Percentiles rank a stretch among this genome's conserved stretches.
These are phyloP conservation scores for Amorpha juglandis DNA, from an alignment of 2,888 invertebrate species.

Conservation along the genomic window DNA sequence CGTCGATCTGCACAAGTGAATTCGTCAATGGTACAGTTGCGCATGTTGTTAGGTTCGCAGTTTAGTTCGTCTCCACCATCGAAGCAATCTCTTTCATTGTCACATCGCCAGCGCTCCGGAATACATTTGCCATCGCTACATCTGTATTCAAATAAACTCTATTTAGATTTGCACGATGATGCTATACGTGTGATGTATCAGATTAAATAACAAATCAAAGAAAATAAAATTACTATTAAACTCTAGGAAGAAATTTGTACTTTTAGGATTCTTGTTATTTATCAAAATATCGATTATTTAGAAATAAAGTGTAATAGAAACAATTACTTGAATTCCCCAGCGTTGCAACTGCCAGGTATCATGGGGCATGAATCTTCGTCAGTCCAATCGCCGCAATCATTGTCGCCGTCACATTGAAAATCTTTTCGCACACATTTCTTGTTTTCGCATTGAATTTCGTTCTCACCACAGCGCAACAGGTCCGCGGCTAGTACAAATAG, in stretches of 20 bases:
- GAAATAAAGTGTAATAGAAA: background rate
- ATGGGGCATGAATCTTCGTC: slow-evolving; percentile 92
- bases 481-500: slow-evolving; percentile 58
- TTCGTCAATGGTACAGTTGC: slow-evolving; percentile 89
- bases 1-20: slow-evolving; percentile 89
- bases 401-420: slow-evolving; percentile 93
- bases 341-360: slow-evolving; percentile 86
- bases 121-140: slow-evolving; percentile 92
- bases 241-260: no score
- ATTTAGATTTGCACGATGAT: background rate
- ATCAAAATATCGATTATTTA: no score
- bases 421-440: slow-evolving; percentile 89
- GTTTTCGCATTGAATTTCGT: slow-evolving; percentile 90
- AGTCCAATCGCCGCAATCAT: slow-evolving; percentile 94
- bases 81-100: slow-evolving; percentile 91
- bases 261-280: no score
- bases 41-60: slow-evolving; percentile 85
- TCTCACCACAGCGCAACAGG: slow-evolving; percentile 87
- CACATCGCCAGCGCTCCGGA: slow-evolving; percentile 90
- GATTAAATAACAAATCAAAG: background rate
- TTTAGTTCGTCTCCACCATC: slow-evolving; percentile 91
- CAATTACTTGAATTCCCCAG: slow-evolving; percentile 88
- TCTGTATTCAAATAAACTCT: slow-evolving; percentile 57
- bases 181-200: no score
- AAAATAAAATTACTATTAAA: background rate